Percentiles rank a stretch among this genome's conserved stretches.
These are phyloP conservation scores for Incurvaria masculella DNA, from an alignment of 2,888 invertebrate species.

Conservation along the genomic window DNA sequence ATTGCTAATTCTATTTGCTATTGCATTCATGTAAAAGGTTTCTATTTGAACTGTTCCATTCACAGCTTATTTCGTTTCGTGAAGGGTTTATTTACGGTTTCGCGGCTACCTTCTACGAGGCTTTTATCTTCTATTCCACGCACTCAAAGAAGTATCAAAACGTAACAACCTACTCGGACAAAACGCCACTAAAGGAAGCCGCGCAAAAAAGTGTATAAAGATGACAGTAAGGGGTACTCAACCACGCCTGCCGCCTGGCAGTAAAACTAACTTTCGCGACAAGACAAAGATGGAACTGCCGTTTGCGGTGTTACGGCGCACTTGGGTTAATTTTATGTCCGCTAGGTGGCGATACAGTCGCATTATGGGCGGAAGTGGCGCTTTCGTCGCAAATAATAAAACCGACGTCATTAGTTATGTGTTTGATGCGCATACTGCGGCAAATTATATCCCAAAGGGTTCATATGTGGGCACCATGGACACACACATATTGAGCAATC, in stretches of 20 bases:
- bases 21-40: too few relatives aligned
- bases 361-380: background rate
- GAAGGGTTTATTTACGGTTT: too few relatives aligned
- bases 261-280: background rate
- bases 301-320: constrained; percentile 3
- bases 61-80: too few relatives aligned
- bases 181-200: background rate
- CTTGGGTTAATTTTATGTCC: constrained; percentile 11
- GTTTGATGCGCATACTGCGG: background rate
- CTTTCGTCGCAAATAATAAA: background rate
- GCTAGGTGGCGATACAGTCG: background rate
- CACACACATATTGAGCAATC: background rate
- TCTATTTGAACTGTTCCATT: too few relatives aligned
- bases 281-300: background rate
- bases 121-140: too few relatives aligned
- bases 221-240: background rate
- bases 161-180: background rate
- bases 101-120: too few relatives aligned
- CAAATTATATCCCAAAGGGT: background rate
- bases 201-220: background rate
- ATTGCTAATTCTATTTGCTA: too few relatives aligned
- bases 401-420: background rate
- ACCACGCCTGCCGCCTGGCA: background rate
- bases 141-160: too few relatives aligned
- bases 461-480: too few relatives aligned